Base-by-base conservation (phyloP, 2,113 vertebrate species). In the Leucopsar rothschildi region DNA sequence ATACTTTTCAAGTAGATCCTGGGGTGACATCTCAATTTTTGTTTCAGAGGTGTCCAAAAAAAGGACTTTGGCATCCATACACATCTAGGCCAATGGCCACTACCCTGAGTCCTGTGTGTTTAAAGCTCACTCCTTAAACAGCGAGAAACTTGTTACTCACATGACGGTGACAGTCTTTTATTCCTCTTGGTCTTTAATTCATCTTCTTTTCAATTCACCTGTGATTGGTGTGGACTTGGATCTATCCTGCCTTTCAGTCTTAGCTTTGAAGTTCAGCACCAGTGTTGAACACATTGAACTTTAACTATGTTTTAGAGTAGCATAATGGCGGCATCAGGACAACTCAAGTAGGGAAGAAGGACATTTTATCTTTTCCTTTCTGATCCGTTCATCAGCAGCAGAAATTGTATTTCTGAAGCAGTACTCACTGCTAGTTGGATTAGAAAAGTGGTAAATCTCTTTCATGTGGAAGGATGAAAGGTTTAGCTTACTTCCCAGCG, bases 401-500 rank as follows among this genome's bases (percentile, higher is more conserved):
- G 39, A 89, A 53, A 91, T 31, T 5, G 5, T 69, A 82, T 80
- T 82, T 88, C 76, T 93, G 79, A 96, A 90, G 82, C 68, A 88
- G 59, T 59, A 50, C 20, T 76, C 57, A 37, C 75, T 73, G 64
- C 47, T 59, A 78, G 60, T 8, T 92, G 65, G 47, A 84, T 81
- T 68, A 89, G 72, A 63, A 86, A 94, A 96, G 35, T 55, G 6
- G 24, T 59, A 77, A 63, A 81, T 70, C 72, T 88, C 78, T 95
- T 90, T 92, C 63, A 90, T 70, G 78, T 28, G 49, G 49, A 87
- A 95, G 90, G 84, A 95, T 75, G 56, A 94, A 96, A 96, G 87
- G 60, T 63, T 89, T 75, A 86, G 44, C 61, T 84, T 84, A 82
- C 69, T 86, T 92, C 69, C 65, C 69, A 87, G 57, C 52, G 79